Evolutionary conservation across 2,888 invertebrate genomes (phyloP).

Genomic region (Hirtodrosophila trivittata): DNA sequence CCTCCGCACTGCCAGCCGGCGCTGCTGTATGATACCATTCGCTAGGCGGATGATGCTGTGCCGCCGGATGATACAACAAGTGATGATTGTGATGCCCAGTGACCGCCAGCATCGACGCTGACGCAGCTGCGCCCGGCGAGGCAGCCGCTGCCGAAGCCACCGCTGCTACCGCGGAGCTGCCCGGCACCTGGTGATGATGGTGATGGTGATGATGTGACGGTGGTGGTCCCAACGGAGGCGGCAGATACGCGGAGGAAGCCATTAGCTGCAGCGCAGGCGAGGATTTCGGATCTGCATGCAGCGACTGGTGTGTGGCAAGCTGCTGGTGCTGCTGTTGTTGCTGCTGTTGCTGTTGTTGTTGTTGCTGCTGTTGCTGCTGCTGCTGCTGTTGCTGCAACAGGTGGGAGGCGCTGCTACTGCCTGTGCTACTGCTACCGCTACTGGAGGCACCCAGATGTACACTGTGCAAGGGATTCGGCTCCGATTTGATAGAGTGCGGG

Average conservation of each 20-base stretch:
- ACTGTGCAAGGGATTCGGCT: slow-evolving; percentile 78
- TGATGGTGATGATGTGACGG: slow-evolving; percentile 80
- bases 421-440: slow-evolving; percentile 79
- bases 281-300: slow-evolving; percentile 69
- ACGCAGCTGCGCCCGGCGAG: slow-evolving; percentile 71
- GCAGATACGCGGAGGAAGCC: slow-evolving; percentile 81
- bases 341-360: slow-evolving; percentile 46
- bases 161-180: slow-evolving; percentile 50
- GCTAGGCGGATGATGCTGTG: slow-evolving; percentile 83
- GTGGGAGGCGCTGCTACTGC: slow-evolving; percentile 76
- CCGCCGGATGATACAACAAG: slow-evolving; percentile 83
- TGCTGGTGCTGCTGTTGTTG: slow-evolving; percentile 51
- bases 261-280: slow-evolving; percentile 81
- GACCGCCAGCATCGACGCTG: slow-evolving; percentile 80
- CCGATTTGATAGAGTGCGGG: slow-evolving; percentile 83
- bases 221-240: slow-evolving; percentile 82
- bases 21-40: slow-evolving; percentile 84
- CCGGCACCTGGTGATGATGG: slow-evolving; percentile 70
- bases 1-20: slow-evolving; percentile 82
- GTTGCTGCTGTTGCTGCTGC: slow-evolving; percentile 59
- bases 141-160: slow-evolving; percentile 63
- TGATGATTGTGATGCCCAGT: slow-evolving; percentile 83
- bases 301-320: slow-evolving; percentile 36
- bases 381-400: slow-evolving; percentile 65
- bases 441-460: slow-evolving; percentile 80